Evolutionary conservation across 2,888 invertebrate species (phyloP), one percentile per base, ranked within the genome.

Genomic region (Melitaea athalia): DNA sequence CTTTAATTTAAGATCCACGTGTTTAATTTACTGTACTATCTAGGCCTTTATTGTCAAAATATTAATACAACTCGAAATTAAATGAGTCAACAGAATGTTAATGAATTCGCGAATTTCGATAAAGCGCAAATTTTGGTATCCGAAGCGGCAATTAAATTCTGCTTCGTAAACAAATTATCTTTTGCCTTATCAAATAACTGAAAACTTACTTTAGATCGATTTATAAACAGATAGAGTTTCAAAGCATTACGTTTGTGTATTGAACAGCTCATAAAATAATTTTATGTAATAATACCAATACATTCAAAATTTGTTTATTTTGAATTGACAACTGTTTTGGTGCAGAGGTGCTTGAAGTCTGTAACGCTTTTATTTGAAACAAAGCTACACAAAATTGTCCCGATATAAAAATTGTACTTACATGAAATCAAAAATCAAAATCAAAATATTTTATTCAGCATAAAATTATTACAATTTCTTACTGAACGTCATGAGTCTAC

Each of bases 101-200:
- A 49, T 45, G 53, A 67, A 65, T 67, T 67, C 15, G 31, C 42
- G 59, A 60, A 72, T 68, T 64, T 67, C 52, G n/a, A 67, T 47
- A 47, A 65, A 63, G 62, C 67, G 67, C 67, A 63, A 69, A 65
- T 55, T 68, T 59, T 47, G 49, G 31, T 53, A 33, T 63, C 57
- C 59, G 62, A 66, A 68, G 63, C 55, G 63, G 59, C 63, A 69
- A 69, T 69, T 69, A 69, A 66, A 63, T 68, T 62, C 50, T 67
- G 64, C 63, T 70, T 68, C 60, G 49, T 49, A 70, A 72, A 59
- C 62, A 64, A 69, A 70, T 70, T 66, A 61, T 50, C 63, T 62
- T 70, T 64, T 59, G 68, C 61, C 68, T 70, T 68, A 70, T 72
- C 62, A 67, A 68, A 64, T 67, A 68, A 63, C 66, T 68, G 64